phyloP scores from a whole-genome alignment of 2,888 invertebrate genomes.

The Elysia crispata region DNA sequence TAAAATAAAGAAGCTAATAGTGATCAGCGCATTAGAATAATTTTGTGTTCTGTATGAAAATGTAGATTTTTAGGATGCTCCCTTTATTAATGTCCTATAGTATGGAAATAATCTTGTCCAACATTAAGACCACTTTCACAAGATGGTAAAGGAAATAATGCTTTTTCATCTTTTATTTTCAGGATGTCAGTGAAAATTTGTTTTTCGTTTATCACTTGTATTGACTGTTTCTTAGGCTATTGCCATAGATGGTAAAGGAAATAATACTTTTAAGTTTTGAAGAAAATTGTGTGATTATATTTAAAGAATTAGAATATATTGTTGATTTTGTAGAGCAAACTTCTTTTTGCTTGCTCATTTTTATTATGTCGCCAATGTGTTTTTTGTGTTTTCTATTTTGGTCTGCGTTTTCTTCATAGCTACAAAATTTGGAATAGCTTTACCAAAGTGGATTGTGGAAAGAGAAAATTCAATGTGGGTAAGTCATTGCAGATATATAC shows the following conservation, averaged over 20 bases:
- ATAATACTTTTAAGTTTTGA: too few species aligned
- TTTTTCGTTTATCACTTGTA: not conserved
- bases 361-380: too few species aligned
- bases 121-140: not conserved
- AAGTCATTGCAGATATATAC: conserved; percentile 50
- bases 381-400: not conserved
- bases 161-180: not conserved
- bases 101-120: too few species aligned
- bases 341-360: too few species aligned
- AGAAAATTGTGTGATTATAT: too few species aligned
- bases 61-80: too few species aligned
- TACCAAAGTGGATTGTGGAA: conserved; percentile 99
- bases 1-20: not conserved
- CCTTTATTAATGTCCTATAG: not conserved
- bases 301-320: too few species aligned
- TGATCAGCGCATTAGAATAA: not conserved
- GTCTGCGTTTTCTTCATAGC: conserved; percentile 80
- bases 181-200: too few species aligned
- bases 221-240: too few species aligned
- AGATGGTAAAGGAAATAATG: not conserved
- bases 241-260: not conserved
- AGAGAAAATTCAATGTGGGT: conserved; percentile 99
- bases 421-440: conserved; percentile 98
- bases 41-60: too few species aligned
- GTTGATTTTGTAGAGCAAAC: too few species aligned